Percentiles rank a stretch among this genome's conserved stretches.
These are phyloP conservation scores for Cherax destructor DNA, from an alignment of 1,140 invertebrate species.

Conservation along the genomic window DNA sequence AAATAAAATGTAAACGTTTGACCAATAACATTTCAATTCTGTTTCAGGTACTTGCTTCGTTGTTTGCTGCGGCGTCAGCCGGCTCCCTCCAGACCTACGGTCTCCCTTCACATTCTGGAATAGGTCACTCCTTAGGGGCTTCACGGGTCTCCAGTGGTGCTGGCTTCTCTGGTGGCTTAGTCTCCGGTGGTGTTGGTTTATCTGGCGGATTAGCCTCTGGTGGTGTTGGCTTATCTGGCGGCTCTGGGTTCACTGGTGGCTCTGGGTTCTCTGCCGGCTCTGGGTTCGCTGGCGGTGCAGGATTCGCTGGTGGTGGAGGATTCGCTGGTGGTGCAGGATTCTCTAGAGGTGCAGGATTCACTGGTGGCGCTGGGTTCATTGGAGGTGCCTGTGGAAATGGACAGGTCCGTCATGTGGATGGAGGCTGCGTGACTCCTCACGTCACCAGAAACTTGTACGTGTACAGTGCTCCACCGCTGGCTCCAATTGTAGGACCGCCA, in stretches of 20 bases:
- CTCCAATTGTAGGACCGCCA: not conserved
- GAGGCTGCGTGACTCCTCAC: slow-evolving; percentile 24
- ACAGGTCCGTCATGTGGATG: slow-evolving; percentile 36
- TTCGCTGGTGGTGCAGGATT: not conserved
- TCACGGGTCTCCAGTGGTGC: not conserved
- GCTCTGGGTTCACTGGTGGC: not conserved
- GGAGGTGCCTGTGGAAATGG: not conserved
- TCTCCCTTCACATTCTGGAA: not conserved
- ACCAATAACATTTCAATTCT: not conserved
- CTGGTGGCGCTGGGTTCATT: not conserved
- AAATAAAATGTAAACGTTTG: too few relatives aligned
- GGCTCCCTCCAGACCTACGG: not conserved
- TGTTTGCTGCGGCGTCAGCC: not conserved
- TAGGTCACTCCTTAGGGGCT: not conserved
- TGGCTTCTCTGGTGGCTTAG: too few relatives aligned
- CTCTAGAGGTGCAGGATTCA: not conserved
- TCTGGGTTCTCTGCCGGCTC: not conserved
- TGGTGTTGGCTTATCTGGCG: not conserved
- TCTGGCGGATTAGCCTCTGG: not conserved
- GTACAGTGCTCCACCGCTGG: not conserved
- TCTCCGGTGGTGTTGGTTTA: too few relatives aligned
- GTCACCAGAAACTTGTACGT: slow-evolving; percentile 22
- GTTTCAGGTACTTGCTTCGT: not conserved
- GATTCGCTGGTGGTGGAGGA: not conserved
- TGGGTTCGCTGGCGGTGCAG: not conserved